A percentile compares a stretch with the other conserved stretches of the same genome.
These are phyloP conservation scores for Notamacropus eugenii DNA, from an alignment of 2,797 vertebrate species.

Conservation along the genomic window DNA sequence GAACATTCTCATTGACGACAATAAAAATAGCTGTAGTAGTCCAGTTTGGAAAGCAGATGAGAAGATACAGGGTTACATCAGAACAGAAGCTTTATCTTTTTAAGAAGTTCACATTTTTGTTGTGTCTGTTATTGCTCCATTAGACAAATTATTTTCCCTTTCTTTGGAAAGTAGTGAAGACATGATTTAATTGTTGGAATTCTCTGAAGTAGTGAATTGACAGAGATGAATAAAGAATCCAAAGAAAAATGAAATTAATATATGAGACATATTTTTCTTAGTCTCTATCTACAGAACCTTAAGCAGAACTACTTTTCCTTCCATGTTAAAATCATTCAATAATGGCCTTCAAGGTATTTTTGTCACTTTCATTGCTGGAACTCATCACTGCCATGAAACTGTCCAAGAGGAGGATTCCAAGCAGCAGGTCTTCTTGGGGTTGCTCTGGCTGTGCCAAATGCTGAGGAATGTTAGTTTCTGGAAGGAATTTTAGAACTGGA, in stretches of 20 bases:
- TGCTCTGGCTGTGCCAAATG: constrained; percentile 19
- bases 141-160: neutral
- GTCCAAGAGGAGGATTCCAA: neutral
- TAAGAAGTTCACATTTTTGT: constrained; percentile 21
- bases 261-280: neutral
- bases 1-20: neutral
- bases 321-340: neutral
- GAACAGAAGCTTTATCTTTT: neutral
- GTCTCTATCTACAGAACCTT: neutral
- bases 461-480: constrained; percentile 1
- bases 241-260: constrained; percentile 46
- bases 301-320: neutral
- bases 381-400: neutral
- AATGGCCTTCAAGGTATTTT: neutral
- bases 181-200: neutral
- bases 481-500: constrained; percentile 36
- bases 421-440: neutral
- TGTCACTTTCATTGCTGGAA: neutral
- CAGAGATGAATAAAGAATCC: constrained; percentile 18
- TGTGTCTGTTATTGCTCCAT: constrained; percentile 15
- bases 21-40: neutral
- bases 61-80: neutral
- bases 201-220: constrained; percentile 7
- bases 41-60: constrained; percentile 47
- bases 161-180: constrained; percentile 15